Conservation (phyloP, 2,888 invertebrate genomes). For the Siphlonurus alternatus region DNA sequence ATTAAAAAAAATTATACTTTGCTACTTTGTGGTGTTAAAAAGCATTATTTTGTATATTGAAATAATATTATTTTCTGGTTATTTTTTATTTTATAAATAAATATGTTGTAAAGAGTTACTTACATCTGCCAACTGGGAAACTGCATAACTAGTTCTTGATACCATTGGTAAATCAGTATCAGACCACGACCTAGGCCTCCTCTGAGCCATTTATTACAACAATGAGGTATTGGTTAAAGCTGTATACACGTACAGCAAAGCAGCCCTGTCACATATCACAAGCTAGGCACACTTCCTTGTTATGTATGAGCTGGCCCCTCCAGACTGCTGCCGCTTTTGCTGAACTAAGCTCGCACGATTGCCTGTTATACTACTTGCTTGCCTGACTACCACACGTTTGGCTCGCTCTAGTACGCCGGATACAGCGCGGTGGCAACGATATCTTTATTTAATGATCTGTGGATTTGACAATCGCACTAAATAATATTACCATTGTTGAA, state of each 20-base stretch:
- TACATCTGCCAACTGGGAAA: not conserved
- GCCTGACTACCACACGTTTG: too few relatives aligned
- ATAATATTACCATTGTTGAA: not conserved
- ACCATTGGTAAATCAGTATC: not conserved
- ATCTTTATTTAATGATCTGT: too few relatives aligned
- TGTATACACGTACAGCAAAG: too few relatives aligned
- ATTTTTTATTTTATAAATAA: too few relatives aligned
- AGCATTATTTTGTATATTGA: too few relatives aligned
- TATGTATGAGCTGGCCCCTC: not conserved
- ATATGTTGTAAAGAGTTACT: too few relatives aligned
- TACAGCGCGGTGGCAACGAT: not conserved
- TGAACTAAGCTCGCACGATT: not conserved
- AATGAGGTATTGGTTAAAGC: not conserved
- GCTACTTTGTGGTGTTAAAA: too few relatives aligned
- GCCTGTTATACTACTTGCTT: too few relatives aligned
- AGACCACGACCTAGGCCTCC: not conserved
- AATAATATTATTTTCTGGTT: too few relatives aligned
- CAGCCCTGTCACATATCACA: not conserved
- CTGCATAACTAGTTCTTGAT: not conserved
- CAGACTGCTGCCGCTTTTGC: not conserved
- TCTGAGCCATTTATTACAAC: not conserved
- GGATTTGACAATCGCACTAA: too few relatives aligned
- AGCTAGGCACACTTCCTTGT: not conserved
- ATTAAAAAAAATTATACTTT: too few relatives aligned
- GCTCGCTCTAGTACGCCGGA: not conserved